phyloP scores from a whole-genome alignment of 2,888 invertebrate genomes.

The Ornithoptera alexandrae region DNA sequence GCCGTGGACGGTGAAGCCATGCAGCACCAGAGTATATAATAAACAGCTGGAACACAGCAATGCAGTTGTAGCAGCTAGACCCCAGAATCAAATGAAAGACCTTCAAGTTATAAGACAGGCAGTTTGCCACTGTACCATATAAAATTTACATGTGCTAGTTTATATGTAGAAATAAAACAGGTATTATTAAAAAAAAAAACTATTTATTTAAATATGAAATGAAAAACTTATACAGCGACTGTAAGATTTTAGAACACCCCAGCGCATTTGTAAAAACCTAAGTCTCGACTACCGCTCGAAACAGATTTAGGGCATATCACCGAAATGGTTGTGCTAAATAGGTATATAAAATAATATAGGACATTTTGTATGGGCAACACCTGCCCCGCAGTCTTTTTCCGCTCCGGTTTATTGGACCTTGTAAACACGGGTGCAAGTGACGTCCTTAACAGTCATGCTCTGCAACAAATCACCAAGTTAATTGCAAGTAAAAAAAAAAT shows the following conservation, averaged over 20 bases:
- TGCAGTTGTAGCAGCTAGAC: too few species aligned
- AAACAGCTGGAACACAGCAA: not conserved
- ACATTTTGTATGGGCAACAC: constrained; percentile 40
- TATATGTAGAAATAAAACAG: constrained; percentile 19
- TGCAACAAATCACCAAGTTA: constrained; percentile 54
- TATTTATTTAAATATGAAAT: constrained; percentile 70
- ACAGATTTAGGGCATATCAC: constrained; percentile 62
- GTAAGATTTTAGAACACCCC: constrained; percentile 40
- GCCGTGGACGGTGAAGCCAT: not conserved
- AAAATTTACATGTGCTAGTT: too few species aligned
- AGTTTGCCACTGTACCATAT: too few species aligned
- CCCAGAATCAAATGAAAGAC: too few species aligned
- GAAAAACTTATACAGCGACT: constrained; percentile 71
- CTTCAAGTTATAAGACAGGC: too few species aligned
- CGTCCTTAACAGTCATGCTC: constrained; percentile 86
- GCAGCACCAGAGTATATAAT: not conserved
- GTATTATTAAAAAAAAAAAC: constrained; percentile 39
- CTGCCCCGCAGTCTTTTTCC: constrained; percentile 62
- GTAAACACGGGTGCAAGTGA: constrained; percentile 87
- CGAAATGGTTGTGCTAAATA: constrained; percentile 61
- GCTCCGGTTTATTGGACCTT: constrained; percentile 77
- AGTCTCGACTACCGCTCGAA: constrained; percentile 52
- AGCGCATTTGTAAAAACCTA: constrained; percentile 41
- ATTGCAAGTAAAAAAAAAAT: constrained; percentile 27
- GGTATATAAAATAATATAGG: constrained; percentile 48